Conservation (phyloP, 2,888 invertebrate genomes). For the Amiota mariae region DNA sequence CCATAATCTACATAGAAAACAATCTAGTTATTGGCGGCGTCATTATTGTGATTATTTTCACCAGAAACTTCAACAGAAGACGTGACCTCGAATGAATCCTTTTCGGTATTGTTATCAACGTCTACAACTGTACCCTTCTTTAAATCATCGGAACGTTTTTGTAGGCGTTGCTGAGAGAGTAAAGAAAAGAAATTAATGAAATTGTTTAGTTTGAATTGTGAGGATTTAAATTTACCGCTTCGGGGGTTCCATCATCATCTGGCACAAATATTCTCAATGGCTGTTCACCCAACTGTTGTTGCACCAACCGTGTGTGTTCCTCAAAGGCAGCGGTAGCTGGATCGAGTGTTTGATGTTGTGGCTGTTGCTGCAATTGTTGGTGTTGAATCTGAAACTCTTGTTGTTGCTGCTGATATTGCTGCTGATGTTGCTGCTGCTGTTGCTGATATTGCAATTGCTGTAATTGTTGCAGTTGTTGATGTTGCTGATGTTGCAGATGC, state of each 20-base stretch:
- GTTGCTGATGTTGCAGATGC: constrained; percentile 47
- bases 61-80: constrained; percentile 68
- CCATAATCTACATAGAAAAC: constrained; percentile 40
- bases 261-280: constrained; percentile 75
- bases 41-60: constrained; percentile 46
- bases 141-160: constrained; percentile 65
- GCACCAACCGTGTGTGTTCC: constrained; percentile 68
- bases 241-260: constrained; percentile 69
- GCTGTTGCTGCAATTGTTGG: constrained; percentile 48
- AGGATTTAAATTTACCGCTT: constrained; percentile 51
- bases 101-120: constrained; percentile 45
- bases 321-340: constrained; percentile 64
- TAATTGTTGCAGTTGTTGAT: constrained; percentile 50
- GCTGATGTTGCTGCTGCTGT: constrained; percentile 50
- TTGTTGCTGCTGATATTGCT: constrained; percentile 41
- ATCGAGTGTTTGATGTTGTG: constrained; percentile 44
- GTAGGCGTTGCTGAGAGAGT: constrained; percentile 60
- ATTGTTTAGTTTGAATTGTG: not conserved
- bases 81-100: constrained; percentile 63
- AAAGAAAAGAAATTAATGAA: not conserved
- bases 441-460: constrained; percentile 47
- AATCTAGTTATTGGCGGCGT: constrained; percentile 49
- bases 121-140: constrained; percentile 61
- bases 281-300: constrained; percentile 69
- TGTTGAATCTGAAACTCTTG: constrained; percentile 47